Conservation (phyloP, 2,113 vertebrate species). For the Hemiscyllium ocellatum region DNA sequence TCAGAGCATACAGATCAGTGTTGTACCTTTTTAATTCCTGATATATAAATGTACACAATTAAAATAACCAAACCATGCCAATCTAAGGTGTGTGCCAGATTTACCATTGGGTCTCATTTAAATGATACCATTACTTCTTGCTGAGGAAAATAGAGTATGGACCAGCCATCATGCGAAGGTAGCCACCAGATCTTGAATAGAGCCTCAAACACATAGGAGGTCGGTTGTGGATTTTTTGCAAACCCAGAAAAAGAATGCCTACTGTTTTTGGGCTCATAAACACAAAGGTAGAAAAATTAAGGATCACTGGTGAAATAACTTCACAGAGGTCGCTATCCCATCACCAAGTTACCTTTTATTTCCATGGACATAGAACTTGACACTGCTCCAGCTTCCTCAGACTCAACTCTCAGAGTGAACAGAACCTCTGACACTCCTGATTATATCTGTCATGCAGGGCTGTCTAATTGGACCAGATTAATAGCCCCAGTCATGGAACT, state of each 20-base stretch:
- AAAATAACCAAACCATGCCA: background rate
- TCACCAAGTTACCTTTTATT: background rate
- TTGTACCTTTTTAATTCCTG: background rate
- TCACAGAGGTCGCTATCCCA: no score
- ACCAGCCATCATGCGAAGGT: no score
- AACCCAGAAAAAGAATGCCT: background rate
- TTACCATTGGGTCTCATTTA: background rate
- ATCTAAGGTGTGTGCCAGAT: background rate
- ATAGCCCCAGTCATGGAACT: no score
- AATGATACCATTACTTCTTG: background rate
- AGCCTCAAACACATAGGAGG: background rate
- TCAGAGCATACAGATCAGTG: background rate
- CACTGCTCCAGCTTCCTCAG: no score
- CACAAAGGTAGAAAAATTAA: background rate
- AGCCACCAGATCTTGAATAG: background rate
- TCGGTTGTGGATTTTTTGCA: background rate
- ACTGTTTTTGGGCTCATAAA: background rate
- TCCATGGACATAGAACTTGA: no score
- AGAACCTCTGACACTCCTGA: no score
- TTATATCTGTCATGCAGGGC: no score
- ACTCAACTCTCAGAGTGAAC: no score
- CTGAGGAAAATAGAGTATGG: background rate
- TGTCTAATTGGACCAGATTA: no score
- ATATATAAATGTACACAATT: background rate
- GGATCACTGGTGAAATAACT: background rate